Conservation (phyloP, 2,888 invertebrate genomes). For the Drosophila kanekoi region DNA sequence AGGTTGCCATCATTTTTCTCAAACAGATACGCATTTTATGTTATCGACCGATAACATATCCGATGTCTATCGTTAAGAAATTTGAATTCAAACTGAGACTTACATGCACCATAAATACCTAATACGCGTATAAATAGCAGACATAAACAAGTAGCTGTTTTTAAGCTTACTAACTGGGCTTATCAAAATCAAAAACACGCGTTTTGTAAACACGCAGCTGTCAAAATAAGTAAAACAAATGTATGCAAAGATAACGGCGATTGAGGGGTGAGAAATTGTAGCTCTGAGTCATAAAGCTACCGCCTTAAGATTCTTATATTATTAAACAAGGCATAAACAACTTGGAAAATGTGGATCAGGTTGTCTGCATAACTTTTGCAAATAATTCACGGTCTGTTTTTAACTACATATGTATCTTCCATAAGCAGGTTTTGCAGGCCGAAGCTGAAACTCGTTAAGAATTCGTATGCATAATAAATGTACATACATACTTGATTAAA, state of each 20-base stretch:
- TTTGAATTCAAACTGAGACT: constrained; percentile 11
- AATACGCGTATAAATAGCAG: not conserved
- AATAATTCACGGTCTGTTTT: no score
- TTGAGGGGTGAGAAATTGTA: not conserved
- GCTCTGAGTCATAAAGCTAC: not conserved
- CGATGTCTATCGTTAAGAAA: not conserved
- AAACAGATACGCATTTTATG: constrained; percentile 13
- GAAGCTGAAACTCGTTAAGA: no score
- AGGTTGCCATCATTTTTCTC: constrained; percentile 55
- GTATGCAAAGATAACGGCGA: not conserved
- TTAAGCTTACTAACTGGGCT: no score
- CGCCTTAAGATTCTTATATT: not conserved
- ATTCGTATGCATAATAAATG: no score
- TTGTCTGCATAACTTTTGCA: no score
- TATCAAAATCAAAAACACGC: no score
- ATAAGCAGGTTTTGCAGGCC: no score
- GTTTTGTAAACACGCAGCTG: not conserved
- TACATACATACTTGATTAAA: no score
- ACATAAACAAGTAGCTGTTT: not conserved
- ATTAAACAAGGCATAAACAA: no score
- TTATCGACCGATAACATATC: constrained; percentile 31
- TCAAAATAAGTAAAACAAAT: not conserved
- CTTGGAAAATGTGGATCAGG: no score
- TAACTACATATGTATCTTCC: no score
- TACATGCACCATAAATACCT: not conserved